Percentiles rank a stretch among this genome's conserved stretches.
These are phyloP conservation scores for Bambusicola thoracicus DNA, from an alignment of 2,113 vertebrate genomes.

Conservation along the genomic window DNA sequence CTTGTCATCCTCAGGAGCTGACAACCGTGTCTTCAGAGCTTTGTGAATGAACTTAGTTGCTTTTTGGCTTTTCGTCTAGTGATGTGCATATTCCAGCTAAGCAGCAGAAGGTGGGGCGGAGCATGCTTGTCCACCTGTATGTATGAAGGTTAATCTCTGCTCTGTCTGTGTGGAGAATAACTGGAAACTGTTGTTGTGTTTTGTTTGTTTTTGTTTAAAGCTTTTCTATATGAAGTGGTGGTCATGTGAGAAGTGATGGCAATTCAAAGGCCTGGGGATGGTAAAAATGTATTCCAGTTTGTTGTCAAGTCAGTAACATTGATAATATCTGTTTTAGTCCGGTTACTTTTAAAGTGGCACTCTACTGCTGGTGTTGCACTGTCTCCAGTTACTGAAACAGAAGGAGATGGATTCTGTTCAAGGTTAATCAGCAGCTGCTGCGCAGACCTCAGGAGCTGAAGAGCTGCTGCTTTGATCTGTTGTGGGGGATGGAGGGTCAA, in stretches of 20 bases:
- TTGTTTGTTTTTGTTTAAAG: neutral
- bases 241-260: neutral
- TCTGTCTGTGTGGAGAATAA: neutral
- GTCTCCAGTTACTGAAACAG: constrained; percentile 54
- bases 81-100: neutral
- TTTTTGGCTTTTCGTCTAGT: neutral
- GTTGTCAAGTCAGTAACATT: neutral
- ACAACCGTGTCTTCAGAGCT: neutral
- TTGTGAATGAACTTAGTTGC: neutral
- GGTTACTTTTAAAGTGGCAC: neutral
- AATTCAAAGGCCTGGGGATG: neutral
- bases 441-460: neutral
- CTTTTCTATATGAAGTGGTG: accelerated
- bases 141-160: neutral
- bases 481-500: constrained; percentile 13
- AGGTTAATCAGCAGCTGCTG: constrained; percentile 67
- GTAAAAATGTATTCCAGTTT: neutral
- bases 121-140: accelerated
- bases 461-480: constrained; percentile 50
- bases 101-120: neutral
- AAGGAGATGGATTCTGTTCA: constrained; percentile 51
- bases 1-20: neutral
- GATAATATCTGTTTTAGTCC: neutral
- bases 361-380: accelerated
- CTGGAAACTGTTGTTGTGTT: neutral